Base-by-base conservation (phyloP, 1,140 invertebrate species). In the Bombus waltoni region DNA sequence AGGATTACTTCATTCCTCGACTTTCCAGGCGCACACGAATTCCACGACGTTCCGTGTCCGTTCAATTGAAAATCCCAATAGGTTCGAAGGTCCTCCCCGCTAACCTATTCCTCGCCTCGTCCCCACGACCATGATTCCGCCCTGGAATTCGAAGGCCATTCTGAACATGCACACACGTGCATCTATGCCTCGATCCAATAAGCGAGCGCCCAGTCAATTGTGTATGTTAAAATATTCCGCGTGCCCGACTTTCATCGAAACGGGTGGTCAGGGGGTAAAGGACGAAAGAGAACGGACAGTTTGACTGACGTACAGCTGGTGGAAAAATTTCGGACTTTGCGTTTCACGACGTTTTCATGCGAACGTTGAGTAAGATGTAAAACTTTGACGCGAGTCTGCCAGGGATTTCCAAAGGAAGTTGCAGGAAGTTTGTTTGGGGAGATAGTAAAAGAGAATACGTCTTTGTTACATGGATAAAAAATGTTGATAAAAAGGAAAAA, bases 1-100 rank as follows among this genome's bases (percentile, higher is more conserved):
- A 38, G 75, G 77, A 90, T 90, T 84, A 87, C 65, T 90, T 87
- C 85, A 87, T 90, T 87, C 82, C 78, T 62, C 78, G 79, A 89
- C 88, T 85, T 85, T 90, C 88, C 68, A 87, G n/a, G 42, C 25
- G 75, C n/a, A 68, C 74, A 80, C 76, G 78, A 89, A 90, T 90
- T 83, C 89, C 88, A 90, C 74, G 79, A 80, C 89, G 82, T 77
- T 83, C 82, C 82, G 47, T 85, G 76, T 85, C 89, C 74, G 88
- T 89, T 90, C 85, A 85, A 89, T 89, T 89, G 89, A 90, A 90
- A 90, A 90, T 90, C 89, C 89, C 88, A 83, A 90, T 89, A 87
- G 87, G 74, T 85, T 28, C 72, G 53, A 15, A 28, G 22, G 25
- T 44, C 70, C 79, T 71, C 65, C 66, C 81, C 74, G 74, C 38